Evolutionary conservation across 2,797 vertebrate genomes (phyloP), one percentile per base, ranked within the genome.

Genomic region (Myotis planiceps): DNA sequence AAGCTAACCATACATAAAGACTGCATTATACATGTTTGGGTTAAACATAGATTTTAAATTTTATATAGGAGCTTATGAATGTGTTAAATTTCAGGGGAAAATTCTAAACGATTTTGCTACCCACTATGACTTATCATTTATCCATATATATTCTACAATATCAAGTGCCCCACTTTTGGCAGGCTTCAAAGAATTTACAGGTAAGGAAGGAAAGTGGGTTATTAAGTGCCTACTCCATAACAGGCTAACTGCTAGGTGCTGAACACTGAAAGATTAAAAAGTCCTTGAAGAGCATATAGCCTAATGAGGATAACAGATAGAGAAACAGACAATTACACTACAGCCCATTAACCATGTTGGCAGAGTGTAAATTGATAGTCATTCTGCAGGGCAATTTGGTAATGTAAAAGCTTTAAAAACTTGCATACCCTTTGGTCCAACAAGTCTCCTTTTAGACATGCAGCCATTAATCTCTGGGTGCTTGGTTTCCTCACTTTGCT

Each of bases 281-380:
- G 84, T 92, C 94, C 88, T 97, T 95, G 94, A 96, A 96, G 78
- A 90, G 88, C 60, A 83, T 90, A 79, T 13, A 53, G 75, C 58
- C 82, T 97, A 97, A 97, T 96, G 88, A 97, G 88, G 92, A 92
- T 80, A 97, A 88, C 76, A 97, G 96, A 91, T 72, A 97, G 96
- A 97, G 97, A 97, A 97, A 97, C 96, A 97, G 97, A 97, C 93
- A 97, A 92, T 97, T 94, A 96, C 19, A 94, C 42, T 90, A 82
- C 78, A 97, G 97, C 49, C 72, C 97, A 97, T 97, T 97, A 97
- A 95, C 75, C 84, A 90, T 75, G 90, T 32, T 90, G 97, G 95
- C 84, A 45, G 94, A 95, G 80, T 93, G 55, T 92, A 95, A 97
- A 96, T 92, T 88, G 94, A 97, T 90, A 96, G 94, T 34, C 92